Evolutionary conservation across 1,140 invertebrate species (phyloP).

Genomic region (Gonatopus flavifemur): DNA sequence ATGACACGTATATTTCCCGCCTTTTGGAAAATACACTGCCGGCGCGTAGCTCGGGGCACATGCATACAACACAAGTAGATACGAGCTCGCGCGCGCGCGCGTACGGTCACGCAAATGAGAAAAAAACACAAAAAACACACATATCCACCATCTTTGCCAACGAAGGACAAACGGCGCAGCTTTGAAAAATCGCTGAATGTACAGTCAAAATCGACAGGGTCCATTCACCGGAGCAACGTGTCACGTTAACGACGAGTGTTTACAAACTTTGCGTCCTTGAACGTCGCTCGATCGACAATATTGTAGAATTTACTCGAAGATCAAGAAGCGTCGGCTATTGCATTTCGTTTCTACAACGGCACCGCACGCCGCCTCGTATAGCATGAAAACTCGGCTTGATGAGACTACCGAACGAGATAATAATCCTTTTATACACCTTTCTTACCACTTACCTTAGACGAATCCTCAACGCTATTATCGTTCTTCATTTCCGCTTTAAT

Average conservation of each 20-base stretch:
- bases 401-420: too few relatives aligned
- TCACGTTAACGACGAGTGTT: background rate
- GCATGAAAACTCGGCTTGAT: constrained; percentile 56
- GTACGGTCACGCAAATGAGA: too few relatives aligned
- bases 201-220: constrained; percentile 18
- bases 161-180: constrained; percentile 47
- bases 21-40: constrained; percentile 31
- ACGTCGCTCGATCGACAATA: background rate
- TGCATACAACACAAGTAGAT: constrained; percentile 1
- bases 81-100: constrained; percentile 17
- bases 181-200: constrained; percentile 34
- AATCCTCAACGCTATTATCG: constrained; percentile 57
- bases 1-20: constrained; percentile 33
- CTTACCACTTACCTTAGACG: constrained; percentile 47
- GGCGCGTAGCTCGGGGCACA: constrained; percentile 16
- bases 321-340: constrained; percentile 27
- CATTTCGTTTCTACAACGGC: constrained; percentile 29
- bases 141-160: constrained; percentile 52
- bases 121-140: constrained; percentile 45
- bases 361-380: constrained; percentile 39
- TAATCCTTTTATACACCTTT: constrained; percentile 31
- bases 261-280: background rate
- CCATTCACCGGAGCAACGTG: too few relatives aligned
- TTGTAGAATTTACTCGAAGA: constrained; percentile 24
- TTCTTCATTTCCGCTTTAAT: constrained; percentile 57